These are phyloP conservation scores for Adelognathus sp. DNA, from an alignment of 2,888 invertebrate species.

Conservation along the genomic window DNA sequence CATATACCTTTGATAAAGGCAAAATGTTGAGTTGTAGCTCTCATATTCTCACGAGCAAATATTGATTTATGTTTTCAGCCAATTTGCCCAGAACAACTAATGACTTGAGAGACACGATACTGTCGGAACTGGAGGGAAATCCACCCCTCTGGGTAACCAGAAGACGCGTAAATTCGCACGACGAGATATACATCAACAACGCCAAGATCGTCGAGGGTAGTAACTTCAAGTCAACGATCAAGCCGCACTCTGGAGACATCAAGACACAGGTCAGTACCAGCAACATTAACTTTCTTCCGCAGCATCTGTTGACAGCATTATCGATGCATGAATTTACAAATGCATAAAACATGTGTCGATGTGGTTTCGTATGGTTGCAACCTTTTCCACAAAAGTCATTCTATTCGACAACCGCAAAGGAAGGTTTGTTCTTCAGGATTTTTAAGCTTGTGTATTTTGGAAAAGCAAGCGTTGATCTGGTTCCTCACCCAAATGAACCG, in stretches of 20 bases:
- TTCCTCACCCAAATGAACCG: no score
- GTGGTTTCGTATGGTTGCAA: no score
- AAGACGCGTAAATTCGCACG: constrained; percentile 84
- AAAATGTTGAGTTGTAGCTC: neutral
- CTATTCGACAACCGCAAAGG: no score
- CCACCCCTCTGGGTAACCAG: constrained; percentile 93
- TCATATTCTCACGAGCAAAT: neutral
- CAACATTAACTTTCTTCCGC: constrained; percentile 6
- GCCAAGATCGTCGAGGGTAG: constrained; percentile 89
- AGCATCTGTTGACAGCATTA: neutral
- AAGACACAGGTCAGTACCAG: constrained; percentile 84
- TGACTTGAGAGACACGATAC: constrained; percentile 87
- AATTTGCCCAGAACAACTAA: constrained; percentile 88
- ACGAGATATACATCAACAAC: constrained; percentile 93
- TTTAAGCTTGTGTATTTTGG: no score
- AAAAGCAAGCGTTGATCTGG: no score
- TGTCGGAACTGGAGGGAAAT: constrained; percentile 91
- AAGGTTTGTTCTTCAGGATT: no score
- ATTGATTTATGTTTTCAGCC: constrained; percentile 83
- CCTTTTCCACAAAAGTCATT: no score
- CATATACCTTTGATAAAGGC: no score
- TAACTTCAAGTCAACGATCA: constrained; percentile 85
- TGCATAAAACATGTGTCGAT: no score
- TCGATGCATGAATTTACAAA: no score
- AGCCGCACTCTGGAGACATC: constrained; percentile 77